Base-by-base conservation (phyloP, 2,888 invertebrate genomes). In the Tetramorium bicarinatum region DNA sequence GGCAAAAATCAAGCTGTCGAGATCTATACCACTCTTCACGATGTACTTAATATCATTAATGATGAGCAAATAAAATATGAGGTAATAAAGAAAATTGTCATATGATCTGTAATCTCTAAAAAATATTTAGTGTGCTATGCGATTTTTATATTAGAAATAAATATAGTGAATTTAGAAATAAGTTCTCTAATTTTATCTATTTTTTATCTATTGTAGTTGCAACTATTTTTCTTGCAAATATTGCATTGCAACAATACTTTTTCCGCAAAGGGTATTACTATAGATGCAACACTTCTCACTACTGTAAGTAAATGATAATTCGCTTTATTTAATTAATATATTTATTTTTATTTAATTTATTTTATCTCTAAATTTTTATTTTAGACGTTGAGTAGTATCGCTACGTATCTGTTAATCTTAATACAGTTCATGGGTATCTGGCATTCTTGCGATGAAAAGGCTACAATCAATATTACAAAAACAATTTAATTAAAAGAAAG, bases 11-110 rank as follows among this genome's bases (percentile, higher is more conserved):
- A 64, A 64, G 41, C 64, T 0, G 3, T 4, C 41, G 0, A 44
- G 15, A 64, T 64, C 8, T 0, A 25, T 2, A 64, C 64, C 13
- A 64, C 64, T 1, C 8, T 64, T 41, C 64, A 64, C 3, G 15
- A 64, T 25, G 15, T 44, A 8, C 25, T 64, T 64, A 64, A 64
- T 44, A 15, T 1, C 8, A 44, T 7, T 8, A 44, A 1, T 3
- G 15, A 64, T 25, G 3, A 44, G 15, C 41, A 25, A 64, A 25
- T 64, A 21, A 64, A 64, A 41, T 8, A 64, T 44, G 21, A 64
- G 64, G 41, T 64, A 64, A 62, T 62, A 25, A 64, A 64, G 34
- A n/a, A 64, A 64, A 64, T 0, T 62, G 11, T 25, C 9, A 13
- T 18, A 29, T 29, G 29, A 15, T 44, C 0, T 13, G n/a, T n/a